Evolutionary conservation across 2,888 invertebrate species (phyloP).

Genomic region (Eupelmus urozonus): DNA sequence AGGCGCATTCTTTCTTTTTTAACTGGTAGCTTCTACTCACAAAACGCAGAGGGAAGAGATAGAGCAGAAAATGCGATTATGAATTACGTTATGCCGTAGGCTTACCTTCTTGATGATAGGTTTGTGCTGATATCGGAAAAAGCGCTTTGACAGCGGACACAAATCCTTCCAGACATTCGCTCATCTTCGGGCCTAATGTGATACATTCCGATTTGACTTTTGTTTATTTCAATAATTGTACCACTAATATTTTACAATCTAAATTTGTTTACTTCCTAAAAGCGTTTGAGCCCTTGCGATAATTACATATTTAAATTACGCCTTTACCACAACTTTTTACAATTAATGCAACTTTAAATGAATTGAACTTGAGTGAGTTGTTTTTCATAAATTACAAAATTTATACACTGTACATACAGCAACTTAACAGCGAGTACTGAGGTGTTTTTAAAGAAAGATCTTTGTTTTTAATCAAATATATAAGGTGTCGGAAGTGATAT

Average conservation of each 20-base stretch:
- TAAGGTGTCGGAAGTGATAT: slow-evolving; percentile 48
- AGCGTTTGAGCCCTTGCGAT: slow-evolving; percentile 58
- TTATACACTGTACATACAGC: slow-evolving; percentile 18
- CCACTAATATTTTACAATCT: slow-evolving; percentile 59
- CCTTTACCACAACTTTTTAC: slow-evolving; percentile 56
- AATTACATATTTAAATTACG: slow-evolving; percentile 46
- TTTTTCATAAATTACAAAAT: slow-evolving; percentile 23
- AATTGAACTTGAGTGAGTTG: slow-evolving; percentile 20
- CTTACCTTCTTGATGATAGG: slow-evolving; percentile 76
- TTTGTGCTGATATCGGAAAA: slow-evolving; percentile 76
- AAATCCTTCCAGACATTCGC: slow-evolving; percentile 77
- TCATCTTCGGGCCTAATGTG: slow-evolving; percentile 75
- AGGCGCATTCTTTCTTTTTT: slow-evolving; percentile 36
- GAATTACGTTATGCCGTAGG: slow-evolving; percentile 71
- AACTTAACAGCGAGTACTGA: slow-evolving; percentile 18
- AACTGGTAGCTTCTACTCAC: slow-evolving; percentile 62
- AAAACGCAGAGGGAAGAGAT: slow-evolving; percentile 64
- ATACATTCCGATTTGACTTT: slow-evolving; percentile 74
- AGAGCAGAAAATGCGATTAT: slow-evolving; percentile 69
- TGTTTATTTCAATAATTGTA: slow-evolving; percentile 68
- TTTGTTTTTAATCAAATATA: slow-evolving; percentile 43
- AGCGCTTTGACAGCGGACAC: slow-evolving; percentile 76
- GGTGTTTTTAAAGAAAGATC: slow-evolving; percentile 32
- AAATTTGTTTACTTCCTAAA: slow-evolving; percentile 57
- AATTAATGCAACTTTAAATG: slow-evolving; percentile 41